Evolutionary conservation across 2,888 invertebrate genomes (phyloP).

Genomic region (Iphiclides podalirius): DNA sequence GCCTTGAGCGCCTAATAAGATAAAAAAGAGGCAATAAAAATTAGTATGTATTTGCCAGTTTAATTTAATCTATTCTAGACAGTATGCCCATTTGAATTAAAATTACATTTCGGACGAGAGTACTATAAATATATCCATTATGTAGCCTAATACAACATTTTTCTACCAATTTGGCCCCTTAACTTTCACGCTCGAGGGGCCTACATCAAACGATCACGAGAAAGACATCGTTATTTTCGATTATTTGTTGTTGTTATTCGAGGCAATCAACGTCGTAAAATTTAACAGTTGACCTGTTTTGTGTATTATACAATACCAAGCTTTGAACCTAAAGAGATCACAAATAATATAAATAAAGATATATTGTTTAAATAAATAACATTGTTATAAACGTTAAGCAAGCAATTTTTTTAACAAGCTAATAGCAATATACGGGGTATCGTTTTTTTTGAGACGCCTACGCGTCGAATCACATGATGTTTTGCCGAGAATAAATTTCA

Average conservation of each 20-base stretch:
- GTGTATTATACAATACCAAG: slow-evolving; percentile 9
- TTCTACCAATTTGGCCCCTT: slow-evolving; percentile 48
- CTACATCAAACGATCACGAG: slow-evolving; percentile 46
- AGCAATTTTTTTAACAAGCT: too few species aligned
- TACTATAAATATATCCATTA: slow-evolving; percentile 29
- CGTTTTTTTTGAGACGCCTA: too few species aligned
- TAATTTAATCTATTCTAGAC: too few species aligned
- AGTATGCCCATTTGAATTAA: slow-evolving; percentile 7
- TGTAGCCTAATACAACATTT: slow-evolving; percentile 39
- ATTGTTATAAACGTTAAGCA: too few species aligned
- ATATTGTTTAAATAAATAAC: too few species aligned
- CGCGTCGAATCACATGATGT: too few species aligned
- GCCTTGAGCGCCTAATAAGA: too few species aligned
- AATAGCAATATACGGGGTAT: too few species aligned
- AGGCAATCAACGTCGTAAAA: slow-evolving; percentile 45
- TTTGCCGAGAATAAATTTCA: neutral
- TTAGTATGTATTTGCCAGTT: too few species aligned
- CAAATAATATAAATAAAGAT: too few species aligned
- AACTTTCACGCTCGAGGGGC: slow-evolving; percentile 44
- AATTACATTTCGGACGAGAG: slow-evolving; percentile 7
- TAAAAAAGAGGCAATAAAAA: too few species aligned
- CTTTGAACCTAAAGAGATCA: too few species aligned
- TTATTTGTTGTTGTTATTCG: slow-evolving; percentile 54
- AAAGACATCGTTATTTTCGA: slow-evolving; percentile 59
- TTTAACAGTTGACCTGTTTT: slow-evolving; percentile 49